A percentile compares a stretch with the other conserved stretches of the same genome.
Conservation (phyloP, 2,888 invertebrate species). For the Drosophila subquinaria region DNA sequence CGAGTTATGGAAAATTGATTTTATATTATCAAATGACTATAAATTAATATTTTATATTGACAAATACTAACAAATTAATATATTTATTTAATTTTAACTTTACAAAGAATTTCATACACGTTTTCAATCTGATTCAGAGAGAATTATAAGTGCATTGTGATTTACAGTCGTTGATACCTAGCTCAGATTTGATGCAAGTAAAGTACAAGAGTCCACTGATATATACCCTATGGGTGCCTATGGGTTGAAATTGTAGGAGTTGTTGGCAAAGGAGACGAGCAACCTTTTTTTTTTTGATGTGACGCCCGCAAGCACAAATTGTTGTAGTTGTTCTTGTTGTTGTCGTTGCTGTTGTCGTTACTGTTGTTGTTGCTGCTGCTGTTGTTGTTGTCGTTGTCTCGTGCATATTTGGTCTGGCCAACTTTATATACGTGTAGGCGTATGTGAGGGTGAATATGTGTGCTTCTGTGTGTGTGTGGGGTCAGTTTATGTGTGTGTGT, state of each 20-base stretch:
- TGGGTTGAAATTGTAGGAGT: constrained; percentile 39
- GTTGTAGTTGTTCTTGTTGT: constrained; percentile 28
- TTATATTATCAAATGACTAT: no score
- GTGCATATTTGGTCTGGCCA: constrained; percentile 45
- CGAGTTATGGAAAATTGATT: no score
- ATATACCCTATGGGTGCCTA: constrained; percentile 35
- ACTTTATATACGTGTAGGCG: constrained; percentile 40
- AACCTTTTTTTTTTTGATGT: constrained; percentile 44
- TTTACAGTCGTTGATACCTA: constrained; percentile 26
- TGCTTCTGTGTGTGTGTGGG: constrained; percentile 10
- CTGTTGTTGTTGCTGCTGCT: constrained; percentile 42
- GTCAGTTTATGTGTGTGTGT: constrained; percentile 5
- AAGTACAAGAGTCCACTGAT: constrained; percentile 40
- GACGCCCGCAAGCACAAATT: constrained; percentile 40
- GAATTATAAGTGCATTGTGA: background rate
- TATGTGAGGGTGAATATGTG: constrained; percentile 16
- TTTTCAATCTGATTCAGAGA: background rate
- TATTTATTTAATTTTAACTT: no score
- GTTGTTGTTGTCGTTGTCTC: constrained; percentile 43
- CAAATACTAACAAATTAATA: no score
- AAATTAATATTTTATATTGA: no score
- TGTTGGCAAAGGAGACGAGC: constrained; percentile 24
- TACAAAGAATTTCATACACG: no score
- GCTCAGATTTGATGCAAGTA: constrained; percentile 25
- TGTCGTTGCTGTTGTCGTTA: constrained; percentile 18